Evolutionary conservation across 1,140 invertebrate species (phyloP).

Genomic region (Homalodisca vitripennis): DNA sequence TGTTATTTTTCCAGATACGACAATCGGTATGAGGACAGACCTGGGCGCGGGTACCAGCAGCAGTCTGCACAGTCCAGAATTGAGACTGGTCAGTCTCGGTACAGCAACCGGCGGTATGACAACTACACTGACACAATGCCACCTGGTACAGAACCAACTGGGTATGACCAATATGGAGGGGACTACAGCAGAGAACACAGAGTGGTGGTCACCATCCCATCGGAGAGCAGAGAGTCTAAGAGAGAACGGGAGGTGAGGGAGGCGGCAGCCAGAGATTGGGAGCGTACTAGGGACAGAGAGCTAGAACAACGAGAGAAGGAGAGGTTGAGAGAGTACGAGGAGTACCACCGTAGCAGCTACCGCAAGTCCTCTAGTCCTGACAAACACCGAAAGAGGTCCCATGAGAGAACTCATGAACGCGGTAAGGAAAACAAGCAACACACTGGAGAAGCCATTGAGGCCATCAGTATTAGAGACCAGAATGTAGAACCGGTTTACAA

Average conservation of each 20-base stretch:
- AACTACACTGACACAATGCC: slow-evolving; percentile 13
- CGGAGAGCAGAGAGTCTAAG: not conserved
- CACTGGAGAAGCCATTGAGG: slow-evolving; percentile 49
- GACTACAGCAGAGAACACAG: not conserved
- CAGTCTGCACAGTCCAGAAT: not conserved
- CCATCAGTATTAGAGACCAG: slow-evolving; percentile 7
- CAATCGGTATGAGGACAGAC: slow-evolving; percentile 1
- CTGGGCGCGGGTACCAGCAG: slow-evolving; percentile 4
- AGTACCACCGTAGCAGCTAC: slow-evolving; percentile 12
- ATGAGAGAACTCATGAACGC: slow-evolving; percentile 48
- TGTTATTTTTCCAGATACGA: slow-evolving; percentile 7
- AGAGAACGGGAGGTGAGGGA: slow-evolving; percentile 1
- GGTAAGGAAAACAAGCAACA: slow-evolving; percentile 55
- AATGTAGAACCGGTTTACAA: too few relatives aligned
- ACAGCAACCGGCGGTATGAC: slow-evolving; percentile 21
- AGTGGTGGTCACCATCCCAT: not conserved
- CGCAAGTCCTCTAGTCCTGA: slow-evolving; percentile 37
- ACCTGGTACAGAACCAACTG: slow-evolving; percentile 4
- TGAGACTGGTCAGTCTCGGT: not conserved
- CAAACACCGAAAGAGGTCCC: slow-evolving; percentile 47
- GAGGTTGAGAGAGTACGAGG: slow-evolving; percentile 37
- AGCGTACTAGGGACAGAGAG: slow-evolving; percentile 39
- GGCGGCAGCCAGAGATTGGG: slow-evolving; percentile 33
- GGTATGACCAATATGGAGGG: slow-evolving; percentile 1
- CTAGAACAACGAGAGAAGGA: slow-evolving; percentile 36